Base-by-base conservation (phyloP, 2,113 vertebrate genomes). In the Triplophysa rosa region DNA sequence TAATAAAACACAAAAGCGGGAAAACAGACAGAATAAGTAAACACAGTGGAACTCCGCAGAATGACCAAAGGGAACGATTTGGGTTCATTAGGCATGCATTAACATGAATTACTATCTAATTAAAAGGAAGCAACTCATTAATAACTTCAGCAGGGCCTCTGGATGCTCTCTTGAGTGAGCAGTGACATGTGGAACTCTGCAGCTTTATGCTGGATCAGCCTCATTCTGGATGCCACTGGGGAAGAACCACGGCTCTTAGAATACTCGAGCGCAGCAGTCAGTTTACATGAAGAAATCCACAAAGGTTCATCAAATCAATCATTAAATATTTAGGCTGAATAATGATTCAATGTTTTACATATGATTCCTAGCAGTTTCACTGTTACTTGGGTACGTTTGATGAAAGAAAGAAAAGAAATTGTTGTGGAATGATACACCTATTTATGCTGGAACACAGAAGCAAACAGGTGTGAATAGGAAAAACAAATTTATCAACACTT, bases 51-150 rank as follows among this genome's bases (percentile, higher is more conserved):
- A 90, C 88, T 87, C 89, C 87, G 84, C 88, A 77, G 63, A 90
- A 87, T 90, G 90, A 91, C 90, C 87, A 86, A 92, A 89, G 88
- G 91, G 90, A 89, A 90, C 89, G 88, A 90, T 90, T 86, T 91
- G 88, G 89, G 88, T 90, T 90, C 90, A 91, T 93, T 92, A 92
- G 90, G 90, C 90, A 90, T 86, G 91, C 91, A 93, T 93, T 93
- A 93, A 92, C 91, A 93, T 91, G 90, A 92, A 92, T 92, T 91
- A 91, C 90, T 91, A 89, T 91, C 91, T 92, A 92, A 92, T 93
- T 92, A 90, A 90, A 92, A 92, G 91, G 87, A 93, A 92, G 91
- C 90, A 91, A 88, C 88, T 93, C 89, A 90, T 92, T 93, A 91
- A 93, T 92, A 92, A 93, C 89, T 93, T 92, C 91, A 87, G 85